Evolutionary conservation across 2,888 invertebrate genomes (phyloP).

Genomic region (Philopedon plagiatum): DNA sequence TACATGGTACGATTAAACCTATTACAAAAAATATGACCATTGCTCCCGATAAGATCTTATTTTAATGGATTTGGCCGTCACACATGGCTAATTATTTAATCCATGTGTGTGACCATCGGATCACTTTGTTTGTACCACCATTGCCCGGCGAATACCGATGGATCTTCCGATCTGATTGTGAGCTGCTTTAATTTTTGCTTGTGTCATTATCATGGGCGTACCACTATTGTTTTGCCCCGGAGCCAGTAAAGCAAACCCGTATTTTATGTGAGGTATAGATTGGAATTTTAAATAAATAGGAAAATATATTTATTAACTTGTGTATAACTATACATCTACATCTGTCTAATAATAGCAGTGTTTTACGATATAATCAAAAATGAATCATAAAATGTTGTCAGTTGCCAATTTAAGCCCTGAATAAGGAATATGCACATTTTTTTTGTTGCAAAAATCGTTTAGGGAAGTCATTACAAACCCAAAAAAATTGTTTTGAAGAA

Average conservation of each 20-base stretch:
- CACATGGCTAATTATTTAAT: constrained; percentile 51
- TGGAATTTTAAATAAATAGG: not conserved
- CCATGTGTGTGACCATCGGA: constrained; percentile 42
- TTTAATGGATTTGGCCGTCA: constrained; percentile 39
- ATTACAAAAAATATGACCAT: constrained; percentile 9
- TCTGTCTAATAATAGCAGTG: too few species aligned
- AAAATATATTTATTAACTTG: not conserved
- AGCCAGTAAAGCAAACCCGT: constrained; percentile 14
- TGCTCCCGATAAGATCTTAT: constrained; percentile 15
- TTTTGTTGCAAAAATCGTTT: too few species aligned
- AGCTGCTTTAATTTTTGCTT: constrained; percentile 40
- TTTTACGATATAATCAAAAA: too few species aligned
- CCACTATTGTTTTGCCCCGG: constrained; percentile 9
- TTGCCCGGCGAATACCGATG: constrained; percentile 43
- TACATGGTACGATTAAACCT: too few species aligned
- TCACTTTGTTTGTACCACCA: constrained; percentile 45
- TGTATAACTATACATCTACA: too few species aligned
- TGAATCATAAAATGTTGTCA: too few species aligned
- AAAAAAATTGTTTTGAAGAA: too few species aligned
- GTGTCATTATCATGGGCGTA: constrained; percentile 49
- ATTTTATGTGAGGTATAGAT: constrained; percentile 5
- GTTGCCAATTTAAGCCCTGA: too few species aligned
- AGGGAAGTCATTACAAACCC: too few species aligned
- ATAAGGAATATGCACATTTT: too few species aligned
- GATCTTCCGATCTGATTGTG: constrained; percentile 36